Conservation (phyloP, 2,113 vertebrate genomes). For the Synodontis membranacea region DNA sequence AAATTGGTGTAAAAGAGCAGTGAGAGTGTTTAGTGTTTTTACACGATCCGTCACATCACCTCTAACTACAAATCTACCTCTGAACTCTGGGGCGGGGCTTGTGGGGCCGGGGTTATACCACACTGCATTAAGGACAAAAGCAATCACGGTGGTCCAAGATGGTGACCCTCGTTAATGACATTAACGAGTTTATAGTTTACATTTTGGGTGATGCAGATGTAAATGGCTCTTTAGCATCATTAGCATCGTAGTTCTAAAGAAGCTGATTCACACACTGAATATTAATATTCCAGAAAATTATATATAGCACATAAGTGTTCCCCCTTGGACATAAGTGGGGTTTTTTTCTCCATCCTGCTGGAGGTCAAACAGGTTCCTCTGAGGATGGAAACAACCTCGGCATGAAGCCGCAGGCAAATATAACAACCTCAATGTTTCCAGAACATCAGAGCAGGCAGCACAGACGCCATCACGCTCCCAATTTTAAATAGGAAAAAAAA, state of each 20-base stretch:
- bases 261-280: not conserved
- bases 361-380: conserved; percentile 18
- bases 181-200: not conserved
- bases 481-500: not conserved
- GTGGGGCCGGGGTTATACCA: not conserved
- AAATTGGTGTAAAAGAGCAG: not conserved
- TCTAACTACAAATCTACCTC: not conserved
- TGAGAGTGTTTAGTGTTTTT: not conserved
- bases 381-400: not conserved
- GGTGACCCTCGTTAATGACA: too few relatives aligned
- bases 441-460: not conserved
- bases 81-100: not conserved
- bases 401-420: not conserved
- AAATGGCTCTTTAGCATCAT: not conserved
- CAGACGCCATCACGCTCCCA: not conserved
- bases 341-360: not conserved
- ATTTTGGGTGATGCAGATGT: not conserved
- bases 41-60: not conserved
- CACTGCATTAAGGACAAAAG: not conserved
- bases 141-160: not conserved
- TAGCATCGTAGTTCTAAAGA: not conserved
- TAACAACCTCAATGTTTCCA: not conserved
- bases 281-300: not conserved
- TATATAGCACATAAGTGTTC: not conserved
- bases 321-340: not conserved